Evolutionary conservation across 2,888 invertebrate species (phyloP), one percentile per base, ranked within the genome.

Genomic region (Himalopsyche tibetana): DNA sequence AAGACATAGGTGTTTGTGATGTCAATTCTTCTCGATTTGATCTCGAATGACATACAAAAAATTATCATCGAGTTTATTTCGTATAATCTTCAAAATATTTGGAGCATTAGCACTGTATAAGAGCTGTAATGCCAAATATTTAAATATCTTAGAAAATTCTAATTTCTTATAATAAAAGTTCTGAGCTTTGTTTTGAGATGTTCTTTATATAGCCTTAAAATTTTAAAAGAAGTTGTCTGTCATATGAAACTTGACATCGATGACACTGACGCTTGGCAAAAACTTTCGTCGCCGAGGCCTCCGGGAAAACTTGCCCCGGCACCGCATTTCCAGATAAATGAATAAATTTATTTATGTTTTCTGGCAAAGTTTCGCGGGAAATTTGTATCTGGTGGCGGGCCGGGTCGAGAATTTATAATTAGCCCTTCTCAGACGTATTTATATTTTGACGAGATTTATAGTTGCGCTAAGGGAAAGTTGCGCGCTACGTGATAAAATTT

Each of bases 341-440:
- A 85, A 85, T 85, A 85, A 85, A 85, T 79, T 85, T 85, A 74
- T 74, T 85, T 85, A 42, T 42, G 83, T 82, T 82, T 56, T n/a
- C 15, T 55, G 36, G 19, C 79, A 80, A 85, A 79, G 74, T 80
- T 74, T 15, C 36, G 40, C 55, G 5, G 28, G 55, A 45, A 82
- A 82, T 82, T 36, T 82, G 82, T 82, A 82, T 82, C 51, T 17
- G 36, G 9, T 55, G 82, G 80, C 42, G 80, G 38, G 80, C 80
- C 19, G 63, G 63, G 63, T 63, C 63, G 63, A 63, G 63, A 63
- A 63, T 63, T 63, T 63, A 63, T 28, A 63, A 63, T 63, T 63
- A 63, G 63, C 28, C 63, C 63, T 63, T 63, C 63, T n/a, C 63
- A 63, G 63, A 63, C 63, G 63, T 63, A 63, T 63, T 63, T 63